A percentile compares a stretch with the other conserved stretches of the same genome.
phyloP scores from a whole-genome alignment of 2,113 vertebrate genomes.

The Pseudois nayaur region DNA sequence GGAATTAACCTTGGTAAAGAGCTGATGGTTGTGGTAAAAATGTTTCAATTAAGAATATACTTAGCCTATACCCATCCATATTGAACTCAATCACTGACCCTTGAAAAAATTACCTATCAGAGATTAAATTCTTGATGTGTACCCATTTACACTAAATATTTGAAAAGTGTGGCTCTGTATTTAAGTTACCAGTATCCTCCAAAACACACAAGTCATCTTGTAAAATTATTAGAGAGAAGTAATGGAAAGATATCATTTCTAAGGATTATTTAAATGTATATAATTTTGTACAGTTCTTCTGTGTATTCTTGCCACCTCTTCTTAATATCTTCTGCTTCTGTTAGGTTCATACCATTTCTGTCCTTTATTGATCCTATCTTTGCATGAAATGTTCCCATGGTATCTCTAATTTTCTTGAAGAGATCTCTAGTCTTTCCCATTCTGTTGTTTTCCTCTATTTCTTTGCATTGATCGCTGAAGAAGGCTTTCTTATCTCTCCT shows the following conservation, averaged over 20 bases:
- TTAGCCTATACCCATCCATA: neutral
- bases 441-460: too few species aligned
- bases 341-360: too few species aligned
- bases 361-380: too few species aligned
- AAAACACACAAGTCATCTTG: neutral
- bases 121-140: neutral
- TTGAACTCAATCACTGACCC: neutral
- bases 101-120: neutral
- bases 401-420: too few species aligned
- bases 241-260: neutral
- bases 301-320: too few species aligned
- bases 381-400: too few species aligned
- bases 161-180: neutral
- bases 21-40: neutral
- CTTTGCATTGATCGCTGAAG: too few species aligned
- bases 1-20: neutral
- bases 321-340: too few species aligned
- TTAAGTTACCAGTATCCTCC: neutral
- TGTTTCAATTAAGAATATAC: neutral
- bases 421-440: too few species aligned
- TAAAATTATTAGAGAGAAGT: neutral
- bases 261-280: neutral
- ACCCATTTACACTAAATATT: neutral
- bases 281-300: neutral
- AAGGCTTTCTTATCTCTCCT: too few species aligned